These are phyloP conservation scores for Leuciscus idus DNA, from an alignment of 2,113 vertebrate genomes.

Conservation along the genomic window DNA sequence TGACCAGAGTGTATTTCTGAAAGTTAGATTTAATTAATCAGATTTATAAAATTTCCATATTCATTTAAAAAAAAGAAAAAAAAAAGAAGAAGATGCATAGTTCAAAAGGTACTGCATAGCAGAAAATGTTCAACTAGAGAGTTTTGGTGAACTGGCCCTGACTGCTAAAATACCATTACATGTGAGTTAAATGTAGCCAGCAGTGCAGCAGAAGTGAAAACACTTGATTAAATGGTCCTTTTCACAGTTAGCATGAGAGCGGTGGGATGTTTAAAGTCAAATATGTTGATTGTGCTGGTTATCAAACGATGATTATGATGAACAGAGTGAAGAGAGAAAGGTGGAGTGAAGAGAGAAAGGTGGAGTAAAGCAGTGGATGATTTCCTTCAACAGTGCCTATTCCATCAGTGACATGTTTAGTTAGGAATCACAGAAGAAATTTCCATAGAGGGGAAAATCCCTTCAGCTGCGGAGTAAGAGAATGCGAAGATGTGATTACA, in stretches of 20 bases:
- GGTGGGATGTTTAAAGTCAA: constrained; percentile 21
- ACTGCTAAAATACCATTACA: constrained; percentile 31
- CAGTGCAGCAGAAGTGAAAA: not conserved
- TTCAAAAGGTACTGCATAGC: not conserved
- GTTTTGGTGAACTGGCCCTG: not conserved
- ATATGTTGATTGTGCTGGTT: constrained; percentile 23
- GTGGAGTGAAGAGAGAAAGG: constrained; percentile 4
- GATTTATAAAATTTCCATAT: not conserved
- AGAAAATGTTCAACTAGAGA: not conserved
- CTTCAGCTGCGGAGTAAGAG: not conserved
- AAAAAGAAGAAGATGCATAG: not conserved
- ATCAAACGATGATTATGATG: constrained; percentile 41
- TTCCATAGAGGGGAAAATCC: not conserved
- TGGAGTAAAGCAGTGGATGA: not conserved
- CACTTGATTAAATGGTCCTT: constrained; percentile 47
- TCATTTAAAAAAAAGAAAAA: not conserved
- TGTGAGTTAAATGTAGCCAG: constrained; percentile 2
- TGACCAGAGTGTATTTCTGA: not conserved
- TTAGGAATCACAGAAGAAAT: not conserved
- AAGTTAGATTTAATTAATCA: not conserved
- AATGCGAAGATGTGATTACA: not conserved
- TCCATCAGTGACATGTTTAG: constrained; percentile 20
- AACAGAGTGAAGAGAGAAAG: constrained; percentile 18
- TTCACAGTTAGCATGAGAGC: not conserved
- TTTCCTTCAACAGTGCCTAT: constrained; percentile 1